Evolutionary conservation across 2,888 invertebrate species (phyloP).

Genomic region (Hydropsyche betteni): DNA sequence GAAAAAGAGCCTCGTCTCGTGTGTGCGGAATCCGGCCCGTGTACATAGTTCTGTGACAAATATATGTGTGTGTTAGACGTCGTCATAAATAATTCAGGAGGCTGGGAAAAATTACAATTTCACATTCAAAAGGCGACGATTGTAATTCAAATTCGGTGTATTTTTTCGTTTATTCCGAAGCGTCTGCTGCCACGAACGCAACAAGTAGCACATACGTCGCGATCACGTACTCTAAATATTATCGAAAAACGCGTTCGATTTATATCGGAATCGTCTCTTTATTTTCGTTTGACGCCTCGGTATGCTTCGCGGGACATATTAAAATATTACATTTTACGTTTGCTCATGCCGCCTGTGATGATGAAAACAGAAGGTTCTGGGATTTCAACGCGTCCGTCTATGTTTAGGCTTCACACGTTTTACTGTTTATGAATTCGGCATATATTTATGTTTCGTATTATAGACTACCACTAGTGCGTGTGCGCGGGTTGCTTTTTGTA

Average conservation of each 20-base stretch:
- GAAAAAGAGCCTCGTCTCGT: no score
- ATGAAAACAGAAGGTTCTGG: not conserved
- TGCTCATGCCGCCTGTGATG: not conserved
- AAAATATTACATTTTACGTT: no score
- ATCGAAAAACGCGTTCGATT: no score
- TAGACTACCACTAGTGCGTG: constrained; percentile 2
- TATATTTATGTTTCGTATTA: constrained; percentile 20
- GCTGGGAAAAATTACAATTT: constrained; percentile 40
- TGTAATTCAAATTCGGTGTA: constrained; percentile 33
- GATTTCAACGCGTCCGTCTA: constrained; percentile 18
- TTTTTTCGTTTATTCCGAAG: not conserved
- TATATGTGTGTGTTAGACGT: constrained; percentile 30
- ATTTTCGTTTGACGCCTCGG: no score
- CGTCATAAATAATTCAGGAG: constrained; percentile 37
- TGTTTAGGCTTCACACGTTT: constrained; percentile 20
- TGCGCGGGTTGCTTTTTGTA: no score
- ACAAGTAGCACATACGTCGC: constrained; percentile 1
- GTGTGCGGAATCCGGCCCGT: not conserved
- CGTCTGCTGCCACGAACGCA: constrained; percentile 1
- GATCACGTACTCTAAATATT: not conserved
- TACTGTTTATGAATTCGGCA: constrained; percentile 12
- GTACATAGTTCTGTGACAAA: constrained; percentile 25
- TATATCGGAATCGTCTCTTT: no score
- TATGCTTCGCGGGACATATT: no score
- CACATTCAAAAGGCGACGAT: constrained; percentile 37